phyloP scores from a whole-genome alignment of 2,113 vertebrate species.

The Melanotaenia duboulayi region DNA sequence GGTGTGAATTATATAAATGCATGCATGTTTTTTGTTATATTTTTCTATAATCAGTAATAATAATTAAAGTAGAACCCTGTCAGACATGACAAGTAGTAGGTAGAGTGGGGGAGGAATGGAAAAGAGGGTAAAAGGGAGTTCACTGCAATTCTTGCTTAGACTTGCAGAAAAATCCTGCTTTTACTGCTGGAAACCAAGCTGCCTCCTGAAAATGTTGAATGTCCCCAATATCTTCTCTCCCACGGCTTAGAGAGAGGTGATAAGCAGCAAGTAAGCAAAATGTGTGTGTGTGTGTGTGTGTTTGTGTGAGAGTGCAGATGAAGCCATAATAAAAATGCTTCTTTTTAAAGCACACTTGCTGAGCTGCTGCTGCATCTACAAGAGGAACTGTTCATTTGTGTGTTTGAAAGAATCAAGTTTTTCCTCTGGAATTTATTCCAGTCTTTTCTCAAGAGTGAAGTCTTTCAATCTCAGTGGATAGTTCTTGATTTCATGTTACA shows the following conservation, averaged over 20 bases:
- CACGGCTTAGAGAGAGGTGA: conserved; percentile 38
- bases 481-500: conserved; percentile 7
- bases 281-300: conserved; percentile 16
- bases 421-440: not conserved
- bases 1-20: conserved; percentile 22
- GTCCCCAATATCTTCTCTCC: conserved; percentile 57
- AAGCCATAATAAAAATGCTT: conserved; percentile 42
- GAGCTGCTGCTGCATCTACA: conserved; percentile 18
- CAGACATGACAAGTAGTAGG: conserved; percentile 1
- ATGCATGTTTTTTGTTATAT: conserved; percentile 12
- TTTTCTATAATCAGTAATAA: conserved; percentile 3
- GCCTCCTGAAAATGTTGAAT: conserved; percentile 53
- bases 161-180: conserved; percentile 49
- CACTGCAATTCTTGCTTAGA: conserved; percentile 55
- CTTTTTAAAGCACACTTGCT: conserved; percentile 28
- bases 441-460: not conserved
- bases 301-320: not conserved
- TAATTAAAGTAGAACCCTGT: conserved; percentile 16
- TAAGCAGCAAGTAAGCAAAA: conserved; percentile 40
- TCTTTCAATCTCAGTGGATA: conserved; percentile 13
- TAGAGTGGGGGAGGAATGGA: not conserved
- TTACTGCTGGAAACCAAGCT: conserved; percentile 46
- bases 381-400: conserved; percentile 8
- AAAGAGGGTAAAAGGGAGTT: conserved; percentile 54
- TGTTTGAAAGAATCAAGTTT: not conserved